These are phyloP conservation scores for Aldabrachelys gigantea DNA, from an alignment of 2,113 vertebrate species.

Conservation along the genomic window DNA sequence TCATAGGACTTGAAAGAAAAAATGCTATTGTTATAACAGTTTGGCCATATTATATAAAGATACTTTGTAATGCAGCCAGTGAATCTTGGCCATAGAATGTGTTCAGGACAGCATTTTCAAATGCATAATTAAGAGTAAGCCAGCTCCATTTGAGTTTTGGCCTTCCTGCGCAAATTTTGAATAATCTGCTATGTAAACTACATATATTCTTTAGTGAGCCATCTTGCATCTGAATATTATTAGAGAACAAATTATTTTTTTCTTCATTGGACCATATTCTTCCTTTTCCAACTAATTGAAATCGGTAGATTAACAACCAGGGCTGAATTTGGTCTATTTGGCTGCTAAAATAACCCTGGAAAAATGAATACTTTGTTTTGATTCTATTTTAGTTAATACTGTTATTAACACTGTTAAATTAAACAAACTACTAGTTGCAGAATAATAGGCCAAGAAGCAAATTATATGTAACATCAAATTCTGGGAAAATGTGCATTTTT, in stretches of 20 bases:
- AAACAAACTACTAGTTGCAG: rapidly evolving
- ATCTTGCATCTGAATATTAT: background rate
- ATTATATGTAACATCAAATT: rapidly evolving
- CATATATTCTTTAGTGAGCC: background rate
- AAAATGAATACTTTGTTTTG: background rate
- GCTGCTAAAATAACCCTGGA: background rate
- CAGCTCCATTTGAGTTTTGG: background rate
- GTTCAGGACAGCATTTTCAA: background rate
- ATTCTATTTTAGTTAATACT: background rate
- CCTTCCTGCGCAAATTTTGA: background rate
- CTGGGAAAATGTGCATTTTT: background rate
- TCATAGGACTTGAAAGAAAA: background rate
- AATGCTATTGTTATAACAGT: background rate
- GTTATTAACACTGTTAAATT: background rate
- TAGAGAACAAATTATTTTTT: background rate
- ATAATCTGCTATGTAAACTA: background rate
- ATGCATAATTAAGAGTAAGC: background rate
- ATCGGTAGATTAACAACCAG: background rate
- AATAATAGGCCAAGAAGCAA: background rate
- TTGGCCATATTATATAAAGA: background rate
- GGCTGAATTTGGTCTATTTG: background rate
- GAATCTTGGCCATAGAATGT: background rate
- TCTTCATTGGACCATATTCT: background rate
- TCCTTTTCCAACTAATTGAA: background rate
- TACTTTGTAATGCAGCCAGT: background rate